Evolutionary conservation across 2,797 vertebrate genomes (phyloP).

Genomic region (Podarcis lilfordi): DNA sequence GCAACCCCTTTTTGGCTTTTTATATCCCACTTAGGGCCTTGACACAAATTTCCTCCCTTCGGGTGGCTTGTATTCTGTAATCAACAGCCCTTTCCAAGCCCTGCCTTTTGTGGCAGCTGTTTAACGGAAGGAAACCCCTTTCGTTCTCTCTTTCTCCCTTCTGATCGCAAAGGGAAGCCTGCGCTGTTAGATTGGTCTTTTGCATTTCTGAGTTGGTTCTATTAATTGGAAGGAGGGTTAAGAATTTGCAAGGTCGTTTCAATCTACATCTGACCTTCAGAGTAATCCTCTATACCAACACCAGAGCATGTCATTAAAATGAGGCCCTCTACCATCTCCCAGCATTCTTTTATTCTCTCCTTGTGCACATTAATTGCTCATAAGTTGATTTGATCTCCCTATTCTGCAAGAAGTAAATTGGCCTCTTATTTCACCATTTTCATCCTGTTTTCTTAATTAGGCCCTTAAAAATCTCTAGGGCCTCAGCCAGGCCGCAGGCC

Average conservation of each 20-base stretch:
- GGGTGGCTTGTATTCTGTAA: constrained; percentile 47
- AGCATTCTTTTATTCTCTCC: constrained; percentile 76
- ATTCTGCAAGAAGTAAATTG: constrained; percentile 81
- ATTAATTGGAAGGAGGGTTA: constrained; percentile 78
- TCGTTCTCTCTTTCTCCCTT: constrained; percentile 55
- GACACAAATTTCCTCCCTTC: neutral
- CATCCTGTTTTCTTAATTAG: constrained; percentile 83
- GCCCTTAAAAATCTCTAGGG: constrained; percentile 76
- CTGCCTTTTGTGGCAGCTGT: constrained; percentile 9
- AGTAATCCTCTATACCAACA: constrained; percentile 78
- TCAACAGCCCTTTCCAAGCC: constrained; percentile 59
- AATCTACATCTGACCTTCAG: constrained; percentile 81
- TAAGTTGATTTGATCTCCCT: constrained; percentile 83
- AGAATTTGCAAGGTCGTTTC: constrained; percentile 82
- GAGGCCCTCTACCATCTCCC: constrained; percentile 67
- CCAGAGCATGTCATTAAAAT: constrained; percentile 74
- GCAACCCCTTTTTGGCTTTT: constrained; percentile 11
- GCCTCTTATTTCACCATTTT: constrained; percentile 84
- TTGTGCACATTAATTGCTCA: constrained; percentile 81
- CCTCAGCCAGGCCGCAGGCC: constrained; percentile 72
- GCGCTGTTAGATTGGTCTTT: constrained; percentile 58
- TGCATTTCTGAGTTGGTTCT: constrained; percentile 77
- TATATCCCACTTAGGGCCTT: constrained; percentile 5
- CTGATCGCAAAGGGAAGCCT: constrained; percentile 57
- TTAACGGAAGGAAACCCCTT: constrained; percentile 60